These are phyloP conservation scores for Triplophysa dalaica DNA, from an alignment of 2,113 vertebrate genomes.

Conservation along the genomic window DNA sequence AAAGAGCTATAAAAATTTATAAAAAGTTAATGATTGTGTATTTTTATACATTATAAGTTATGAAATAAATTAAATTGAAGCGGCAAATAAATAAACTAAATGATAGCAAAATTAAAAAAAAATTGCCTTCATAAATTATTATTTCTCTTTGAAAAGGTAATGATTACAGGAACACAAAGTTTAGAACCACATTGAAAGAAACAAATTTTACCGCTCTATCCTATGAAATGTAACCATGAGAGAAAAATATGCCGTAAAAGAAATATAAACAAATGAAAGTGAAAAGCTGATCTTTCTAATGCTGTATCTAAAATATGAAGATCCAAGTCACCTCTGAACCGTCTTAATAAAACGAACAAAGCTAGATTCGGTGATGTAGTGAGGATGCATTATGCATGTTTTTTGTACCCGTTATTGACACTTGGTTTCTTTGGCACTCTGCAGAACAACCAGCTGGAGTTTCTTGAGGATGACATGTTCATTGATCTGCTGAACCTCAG, in stretches of 20 bases:
- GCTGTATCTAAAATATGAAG: neutral
- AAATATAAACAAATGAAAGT: neutral
- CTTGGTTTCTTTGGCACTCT: neutral
- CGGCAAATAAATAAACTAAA: no score
- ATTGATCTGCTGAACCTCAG: constrained; percentile 95
- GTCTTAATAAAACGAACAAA: neutral
- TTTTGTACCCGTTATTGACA: constrained; percentile 2
- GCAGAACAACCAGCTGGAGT: constrained; percentile 91
- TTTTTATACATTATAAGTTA: no score
- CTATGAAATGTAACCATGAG: no score
- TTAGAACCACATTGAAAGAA: no score
- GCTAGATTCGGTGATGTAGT: neutral
- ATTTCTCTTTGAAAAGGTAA: no score
- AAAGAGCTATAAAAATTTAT: no score
- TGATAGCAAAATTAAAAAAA: no score
- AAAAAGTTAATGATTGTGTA: no score
- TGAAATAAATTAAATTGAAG: no score
- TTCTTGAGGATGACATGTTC: constrained; percentile 94
- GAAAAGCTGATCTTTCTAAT: neutral
- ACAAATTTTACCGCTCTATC: no score
- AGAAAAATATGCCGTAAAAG: neutral
- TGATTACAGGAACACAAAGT: no score
- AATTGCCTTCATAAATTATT: no score
- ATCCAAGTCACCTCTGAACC: neutral
- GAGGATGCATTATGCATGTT: neutral